A percentile compares a stretch with the other conserved stretches of the same genome.
phyloP scores from a whole-genome alignment of 1,140 invertebrate genomes.

The Alviniconcha marisindica region DNA sequence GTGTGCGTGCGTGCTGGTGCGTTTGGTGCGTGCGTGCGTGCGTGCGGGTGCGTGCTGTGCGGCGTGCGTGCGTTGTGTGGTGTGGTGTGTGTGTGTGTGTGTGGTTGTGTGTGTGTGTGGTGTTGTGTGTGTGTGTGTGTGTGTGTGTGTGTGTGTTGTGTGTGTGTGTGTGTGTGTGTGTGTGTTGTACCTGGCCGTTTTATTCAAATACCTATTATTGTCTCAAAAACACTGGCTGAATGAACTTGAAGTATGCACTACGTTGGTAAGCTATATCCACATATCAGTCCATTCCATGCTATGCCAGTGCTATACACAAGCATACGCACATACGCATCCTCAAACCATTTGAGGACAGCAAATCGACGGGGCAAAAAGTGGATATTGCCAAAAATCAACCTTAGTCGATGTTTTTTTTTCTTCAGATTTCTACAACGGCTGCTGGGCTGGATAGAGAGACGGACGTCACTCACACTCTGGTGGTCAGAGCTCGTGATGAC shows the following conservation, averaged over 20 bases:
- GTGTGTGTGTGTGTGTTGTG: neutral
- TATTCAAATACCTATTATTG: neutral
- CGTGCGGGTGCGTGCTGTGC: neutral
- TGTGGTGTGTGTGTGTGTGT: slow-evolving; percentile 10
- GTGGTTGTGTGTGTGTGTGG: neutral
- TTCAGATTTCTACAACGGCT: slow-evolving; percentile 29
- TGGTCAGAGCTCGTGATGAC: slow-evolving; percentile 36
- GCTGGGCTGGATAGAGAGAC: slow-evolving; percentile 51
- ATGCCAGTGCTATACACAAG: too few species aligned
- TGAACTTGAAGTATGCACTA: too few species aligned
- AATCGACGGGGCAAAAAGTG: too few species aligned
- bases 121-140: slow-evolving; percentile 8
- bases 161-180: neutral
- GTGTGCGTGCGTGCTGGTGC: slow-evolving; percentile 18
- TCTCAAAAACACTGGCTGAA: too few species aligned
- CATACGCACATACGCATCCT: too few species aligned
- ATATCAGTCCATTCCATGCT: too few species aligned
- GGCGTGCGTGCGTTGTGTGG: neutral
- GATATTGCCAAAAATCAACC: too few species aligned
- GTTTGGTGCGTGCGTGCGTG: neutral
- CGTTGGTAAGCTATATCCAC: too few species aligned
- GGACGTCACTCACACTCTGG: slow-evolving; percentile 30
- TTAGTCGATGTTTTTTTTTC: neutral
- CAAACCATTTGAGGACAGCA: too few species aligned
- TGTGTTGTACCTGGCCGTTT: too few species aligned